Evolutionary conservation across 37 sponge, comb jelly and placozoan genomes (phyloP).

Genomic region (Lycopodina hypogea): DNA sequence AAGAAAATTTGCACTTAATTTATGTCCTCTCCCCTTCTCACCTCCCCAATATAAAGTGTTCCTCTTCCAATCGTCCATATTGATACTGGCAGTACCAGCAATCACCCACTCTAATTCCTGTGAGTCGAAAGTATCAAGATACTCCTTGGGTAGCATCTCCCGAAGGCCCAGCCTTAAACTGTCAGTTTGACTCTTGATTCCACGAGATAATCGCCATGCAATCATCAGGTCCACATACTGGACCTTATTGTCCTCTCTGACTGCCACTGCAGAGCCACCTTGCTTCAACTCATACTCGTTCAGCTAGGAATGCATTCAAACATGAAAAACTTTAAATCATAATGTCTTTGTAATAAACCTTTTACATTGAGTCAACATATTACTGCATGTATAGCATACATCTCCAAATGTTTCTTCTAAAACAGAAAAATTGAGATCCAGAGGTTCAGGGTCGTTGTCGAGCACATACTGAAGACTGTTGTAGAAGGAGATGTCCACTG

Average conservation of each 20-base stretch:
- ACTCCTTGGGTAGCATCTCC: slow-evolving; percentile 68
- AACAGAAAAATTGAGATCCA: slow-evolving; percentile 85
- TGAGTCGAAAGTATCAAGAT: slow-evolving; percentile 75
- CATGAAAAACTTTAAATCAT: not conserved
- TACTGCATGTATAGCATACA: slow-evolving; percentile 33
- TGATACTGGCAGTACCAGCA: slow-evolving; percentile 79
- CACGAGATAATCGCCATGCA: slow-evolving; percentile 63
- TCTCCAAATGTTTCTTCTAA: slow-evolving; percentile 92
- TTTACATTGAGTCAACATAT: not conserved
- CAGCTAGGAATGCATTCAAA: slow-evolving; percentile 22
- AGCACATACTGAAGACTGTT: slow-evolving; percentile 72
- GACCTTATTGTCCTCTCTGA: slow-evolving; percentile 67
- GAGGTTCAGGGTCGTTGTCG: slow-evolving; percentile 73
- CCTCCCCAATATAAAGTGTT: slow-evolving; percentile 81
- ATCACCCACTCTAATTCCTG: slow-evolving; percentile 90
- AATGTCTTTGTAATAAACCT: not conserved
- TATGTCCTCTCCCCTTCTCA: no score
- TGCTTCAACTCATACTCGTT: slow-evolving; percentile 62
- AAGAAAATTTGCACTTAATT: no score
- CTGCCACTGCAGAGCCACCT: slow-evolving; percentile 53
- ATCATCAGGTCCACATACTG: slow-evolving; percentile 86
- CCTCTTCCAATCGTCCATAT: slow-evolving; percentile 83
- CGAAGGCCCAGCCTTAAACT: slow-evolving; percentile 59
- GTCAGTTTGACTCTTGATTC: slow-evolving; percentile 59
- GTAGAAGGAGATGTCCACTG: slow-evolving; percentile 72